Percentiles rank a stretch among this genome's conserved stretches.
Conservation (phyloP, 1,140 invertebrate species). For the Cyclina sinensis region DNA sequence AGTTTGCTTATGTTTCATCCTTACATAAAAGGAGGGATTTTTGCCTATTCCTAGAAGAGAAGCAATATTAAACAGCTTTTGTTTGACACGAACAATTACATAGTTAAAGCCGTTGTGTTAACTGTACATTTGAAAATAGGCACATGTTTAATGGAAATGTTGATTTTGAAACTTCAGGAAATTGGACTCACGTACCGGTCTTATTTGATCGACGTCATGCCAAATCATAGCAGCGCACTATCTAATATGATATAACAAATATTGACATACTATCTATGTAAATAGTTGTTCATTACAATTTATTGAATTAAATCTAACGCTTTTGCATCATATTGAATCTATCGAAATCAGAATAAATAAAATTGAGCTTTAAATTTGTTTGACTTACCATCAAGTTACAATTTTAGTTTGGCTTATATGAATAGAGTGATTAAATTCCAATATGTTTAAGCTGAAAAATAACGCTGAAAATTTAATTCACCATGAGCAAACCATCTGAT, state of each 20-base stretch:
- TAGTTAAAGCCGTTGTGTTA: too few species aligned
- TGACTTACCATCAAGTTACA: background rate
- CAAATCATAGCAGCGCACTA: background rate
- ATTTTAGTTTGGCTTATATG: background rate
- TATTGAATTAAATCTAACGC: background rate
- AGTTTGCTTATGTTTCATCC: too few species aligned
- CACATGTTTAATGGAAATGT: too few species aligned
- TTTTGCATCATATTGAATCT: background rate
- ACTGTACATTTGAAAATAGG: too few species aligned
- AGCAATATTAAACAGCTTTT: too few species aligned
- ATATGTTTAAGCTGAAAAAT: too few species aligned
- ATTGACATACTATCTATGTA: background rate
- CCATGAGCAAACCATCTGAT: too few species aligned
- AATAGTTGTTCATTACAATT: constrained; percentile 31
- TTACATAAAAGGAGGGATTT: too few species aligned
- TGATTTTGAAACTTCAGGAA: background rate
- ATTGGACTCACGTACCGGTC: background rate
- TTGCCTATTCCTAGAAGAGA: too few species aligned
- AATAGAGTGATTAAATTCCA: background rate
- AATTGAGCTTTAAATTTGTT: background rate
- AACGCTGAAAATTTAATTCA: too few species aligned
- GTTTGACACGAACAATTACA: too few species aligned
- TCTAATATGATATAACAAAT: constrained; percentile 9
- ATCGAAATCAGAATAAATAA: constrained; percentile 36
- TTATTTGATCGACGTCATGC: background rate